Evolutionary conservation across 2,888 invertebrate genomes (phyloP), one percentile per base, ranked within the genome.

Genomic region (Rhynchonema sp.): DNA sequence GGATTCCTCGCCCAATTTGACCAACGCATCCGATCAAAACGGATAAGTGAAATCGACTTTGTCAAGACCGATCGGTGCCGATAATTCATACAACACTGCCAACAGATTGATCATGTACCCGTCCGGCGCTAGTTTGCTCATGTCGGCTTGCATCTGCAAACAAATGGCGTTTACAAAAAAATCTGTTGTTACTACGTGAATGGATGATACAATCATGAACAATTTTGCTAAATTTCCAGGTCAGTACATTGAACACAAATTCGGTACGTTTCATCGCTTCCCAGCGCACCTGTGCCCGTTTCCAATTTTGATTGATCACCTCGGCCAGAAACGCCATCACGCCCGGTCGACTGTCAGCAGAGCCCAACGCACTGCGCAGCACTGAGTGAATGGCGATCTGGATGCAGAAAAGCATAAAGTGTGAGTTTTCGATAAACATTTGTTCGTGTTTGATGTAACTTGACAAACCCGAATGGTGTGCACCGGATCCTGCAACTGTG

Each of bases 81-180:
- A 85, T 27, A 98, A 78, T 74, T 86, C 82, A 73, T 94, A 94
- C 65, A 98, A 78, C 26, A 92, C 86, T 58, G 86, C 84, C 69
- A 92, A 81, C 25, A 94, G 76, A 78, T 96, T 98, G 67, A 94
- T 78, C 85, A 94, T 88, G 75, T 90, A 90, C 0, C 94, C 94
- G 74, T 96, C 92, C 3, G 88, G 86, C 20, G 90, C 87, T 0
- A 91, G 79, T 1, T 84, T 80, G 61, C 85, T 80, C 69, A 90
- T 88, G 73, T 91, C 89, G 38, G 84, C 85, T 74, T 55, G 55
- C 20, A 6, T n/a, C n/a, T n/a, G n/a, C n/a, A n/a, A n/a, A n/a
- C n/a, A n/a, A n/a, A n/a, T n/a, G n/a, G n/a, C n/a, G n/a, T n/a
- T n/a, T n/a, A n/a, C n/a, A n/a, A n/a, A n/a, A n/a, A n/a, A n/a